Percentiles rank a stretch among this genome's conserved stretches.
phyloP scores from a whole-genome alignment of 2,113 vertebrate species.

The Herpetotheres cachinnans region DNA sequence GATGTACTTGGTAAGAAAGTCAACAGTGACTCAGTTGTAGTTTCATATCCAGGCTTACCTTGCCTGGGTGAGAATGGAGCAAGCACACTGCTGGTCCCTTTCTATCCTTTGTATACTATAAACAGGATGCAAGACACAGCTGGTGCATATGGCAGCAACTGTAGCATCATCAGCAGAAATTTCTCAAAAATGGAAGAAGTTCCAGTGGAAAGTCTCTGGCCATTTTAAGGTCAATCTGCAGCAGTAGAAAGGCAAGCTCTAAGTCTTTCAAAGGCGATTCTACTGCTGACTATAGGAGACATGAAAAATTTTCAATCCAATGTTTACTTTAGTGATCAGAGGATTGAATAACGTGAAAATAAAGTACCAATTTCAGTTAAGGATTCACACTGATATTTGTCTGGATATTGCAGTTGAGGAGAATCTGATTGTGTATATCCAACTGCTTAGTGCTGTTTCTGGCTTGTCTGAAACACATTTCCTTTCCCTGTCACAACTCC shows the following conservation, averaged over 20 bases:
- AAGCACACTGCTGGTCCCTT: background rate
- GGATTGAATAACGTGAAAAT: background rate
- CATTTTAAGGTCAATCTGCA: background rate
- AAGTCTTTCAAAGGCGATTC: background rate
- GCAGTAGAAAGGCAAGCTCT: background rate
- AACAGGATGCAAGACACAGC: background rate
- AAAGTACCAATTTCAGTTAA: background rate
- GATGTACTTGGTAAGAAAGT: background rate
- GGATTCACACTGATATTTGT: background rate
- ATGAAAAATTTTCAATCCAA: background rate
- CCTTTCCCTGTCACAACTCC: slow-evolving; percentile 55
- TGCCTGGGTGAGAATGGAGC: background rate
- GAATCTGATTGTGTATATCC: background rate
- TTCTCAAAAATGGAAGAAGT: background rate
- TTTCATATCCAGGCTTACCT: background rate
- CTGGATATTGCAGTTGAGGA: slow-evolving; percentile 1
- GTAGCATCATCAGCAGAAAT: background rate
- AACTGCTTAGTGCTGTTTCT: slow-evolving; percentile 16
- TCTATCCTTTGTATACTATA: background rate
- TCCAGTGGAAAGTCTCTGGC: background rate
- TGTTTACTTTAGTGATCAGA: background rate
- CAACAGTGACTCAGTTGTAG: background rate
- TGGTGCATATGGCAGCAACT: background rate
- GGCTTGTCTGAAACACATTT: slow-evolving; percentile 46
- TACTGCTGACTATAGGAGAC: background rate